Conservation (phyloP, 2,797 vertebrate genomes). For the Xiphophorus birchmanni region DNA sequence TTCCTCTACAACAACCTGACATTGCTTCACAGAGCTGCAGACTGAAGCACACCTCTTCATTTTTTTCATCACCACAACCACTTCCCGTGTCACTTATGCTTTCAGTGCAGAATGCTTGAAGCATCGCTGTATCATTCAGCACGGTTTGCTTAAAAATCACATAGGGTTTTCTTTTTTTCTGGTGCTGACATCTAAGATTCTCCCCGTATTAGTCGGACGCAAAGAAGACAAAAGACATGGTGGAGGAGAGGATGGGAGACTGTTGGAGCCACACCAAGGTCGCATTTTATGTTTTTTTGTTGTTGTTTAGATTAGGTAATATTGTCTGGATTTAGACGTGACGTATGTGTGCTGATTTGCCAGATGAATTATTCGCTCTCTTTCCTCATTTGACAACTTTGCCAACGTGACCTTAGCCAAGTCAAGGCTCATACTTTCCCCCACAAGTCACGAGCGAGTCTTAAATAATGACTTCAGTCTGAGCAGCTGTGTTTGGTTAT, state of each 20-base stretch:
- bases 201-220: conserved; percentile 2
- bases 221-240: conserved; percentile 61
- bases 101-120: conserved; percentile 23
- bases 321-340: not conserved
- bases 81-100: conserved; percentile 66
- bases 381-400: conserved; percentile 36
- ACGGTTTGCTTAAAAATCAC: conserved; percentile 5
- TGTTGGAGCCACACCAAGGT: conserved; percentile 81
- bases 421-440: conserved; percentile 51
- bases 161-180: not conserved
- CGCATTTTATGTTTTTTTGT: conserved; percentile 5
- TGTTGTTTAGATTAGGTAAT: conserved; percentile 1
- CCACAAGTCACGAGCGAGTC: conserved; percentile 40
- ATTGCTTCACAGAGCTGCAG: not conserved
- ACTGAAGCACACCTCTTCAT: not conserved
- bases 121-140: not conserved
- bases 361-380: conserved; percentile 23
- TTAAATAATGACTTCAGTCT: conserved; percentile 49
- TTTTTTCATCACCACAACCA: conserved; percentile 48
- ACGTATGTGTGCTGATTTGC: conserved; percentile 1
- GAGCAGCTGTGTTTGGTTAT: conserved; percentile 67
- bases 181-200: not conserved
- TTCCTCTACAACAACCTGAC: not conserved
- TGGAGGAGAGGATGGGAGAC: conserved; percentile 80
- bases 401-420: conserved; percentile 46